Evolutionary conservation across 2,888 invertebrate genomes (phyloP).

Genomic region (Atherix ibis): DNA sequence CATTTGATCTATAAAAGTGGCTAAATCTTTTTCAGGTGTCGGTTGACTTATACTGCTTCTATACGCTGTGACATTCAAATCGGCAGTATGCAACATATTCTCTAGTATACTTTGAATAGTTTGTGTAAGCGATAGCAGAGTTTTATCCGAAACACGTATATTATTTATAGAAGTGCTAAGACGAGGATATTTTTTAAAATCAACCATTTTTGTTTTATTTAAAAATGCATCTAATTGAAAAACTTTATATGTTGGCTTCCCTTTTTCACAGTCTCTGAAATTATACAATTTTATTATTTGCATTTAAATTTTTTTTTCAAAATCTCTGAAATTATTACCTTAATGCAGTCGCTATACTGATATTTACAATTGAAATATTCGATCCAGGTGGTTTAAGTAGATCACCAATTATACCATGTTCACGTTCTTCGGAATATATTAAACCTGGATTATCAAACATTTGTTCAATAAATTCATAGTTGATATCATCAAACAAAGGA

Average conservation of each 20-base stretch:
- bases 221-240: slow-evolving; percentile 54
- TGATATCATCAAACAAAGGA: slow-evolving; percentile 49
- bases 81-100: slow-evolving; percentile 29
- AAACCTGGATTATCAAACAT: slow-evolving; percentile 52
- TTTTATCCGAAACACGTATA: slow-evolving; percentile 27
- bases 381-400: slow-evolving; percentile 25
- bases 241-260: slow-evolving; percentile 54
- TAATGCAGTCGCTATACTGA: slow-evolving; percentile 19
- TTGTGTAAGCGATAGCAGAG: slow-evolving; percentile 27
- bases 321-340: background rate
- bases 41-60: slow-evolving; percentile 28
- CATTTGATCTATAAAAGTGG: slow-evolving; percentile 34
- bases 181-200: slow-evolving; percentile 30
- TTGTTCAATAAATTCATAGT: slow-evolving; percentile 45
- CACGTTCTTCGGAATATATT: slow-evolving; percentile 36
- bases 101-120: slow-evolving; percentile 29
- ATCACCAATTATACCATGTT: slow-evolving; percentile 29
- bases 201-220: slow-evolving; percentile 45
- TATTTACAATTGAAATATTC: slow-evolving; percentile 28
- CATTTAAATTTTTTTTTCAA: background rate
- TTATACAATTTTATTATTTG: slow-evolving; percentile 1
- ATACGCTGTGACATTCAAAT: slow-evolving; percentile 30
- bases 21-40: slow-evolving; percentile 33
- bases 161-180: slow-evolving; percentile 28
- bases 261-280: slow-evolving; percentile 51